Base-by-base conservation (phyloP, 1,140 invertebrate genomes). In the Aradophagus sp. region DNA sequence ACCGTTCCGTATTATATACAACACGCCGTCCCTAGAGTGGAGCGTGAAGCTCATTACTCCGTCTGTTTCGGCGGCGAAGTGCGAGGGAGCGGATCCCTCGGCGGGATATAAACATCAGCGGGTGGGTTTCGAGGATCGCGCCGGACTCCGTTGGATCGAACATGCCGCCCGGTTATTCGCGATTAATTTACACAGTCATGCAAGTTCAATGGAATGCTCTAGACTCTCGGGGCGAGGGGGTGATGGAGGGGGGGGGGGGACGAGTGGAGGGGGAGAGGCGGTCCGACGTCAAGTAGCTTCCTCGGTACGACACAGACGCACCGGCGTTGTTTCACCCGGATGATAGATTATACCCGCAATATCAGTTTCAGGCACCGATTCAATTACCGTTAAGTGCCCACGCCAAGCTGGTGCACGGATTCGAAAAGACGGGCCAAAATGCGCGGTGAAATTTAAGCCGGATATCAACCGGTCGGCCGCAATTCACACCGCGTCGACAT, bases 131-230 rank as follows among this genome's bases (percentile, higher is more conserved):
- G 45, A 53, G 42, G 27, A 67, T 58, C 53, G 52, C 42, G 27
- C 20, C 42, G 48, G 36, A 53, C 56, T 27, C 13, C 32, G 32
- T 62, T 44, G 47, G 45, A 63, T 63, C 67, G 58, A 70, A 62
- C 52, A 63, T 45, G 48, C 31, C 20, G 11, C 27, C 26, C 19
- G 23, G 56, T 16, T 61, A 44, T 38, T 69, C 39, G 14, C 50
- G 44, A 69, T 63, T 70, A 70, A 70, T 70, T 70, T 52, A 62
- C 44, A 63, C 52, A 58, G 58, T 63, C 58, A 56, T 62, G 48
- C 66, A 69, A 62, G 56, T 55, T 69, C 66, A 56, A 62, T 56
- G 50, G 66, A 62, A 62, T 69, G 55, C 36, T 38, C 39, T n/a
- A 36, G 55, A 59, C 65, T 53, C n/a, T n/a, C 29, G 34, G 45